A percentile compares a stretch with the other conserved stretches of the same genome.
Evolutionary conservation across 2,113 vertebrate species (phyloP).

Genomic region (Tragelaphus strepsiceros): DNA sequence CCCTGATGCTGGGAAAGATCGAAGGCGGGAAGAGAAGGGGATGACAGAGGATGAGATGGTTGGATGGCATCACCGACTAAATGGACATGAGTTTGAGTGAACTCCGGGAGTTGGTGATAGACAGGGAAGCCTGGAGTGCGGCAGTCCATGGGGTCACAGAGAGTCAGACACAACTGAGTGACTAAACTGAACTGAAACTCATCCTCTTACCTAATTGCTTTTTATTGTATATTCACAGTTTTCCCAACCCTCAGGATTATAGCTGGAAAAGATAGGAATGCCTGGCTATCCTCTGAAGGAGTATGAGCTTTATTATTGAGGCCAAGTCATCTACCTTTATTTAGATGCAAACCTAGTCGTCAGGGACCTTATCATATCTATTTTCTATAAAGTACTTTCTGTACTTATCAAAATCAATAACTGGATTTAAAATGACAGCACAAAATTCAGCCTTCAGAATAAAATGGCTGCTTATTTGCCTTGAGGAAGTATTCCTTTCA

Average conservation of each 20-base stretch:
- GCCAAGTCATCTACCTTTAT: neutral
- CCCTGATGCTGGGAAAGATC: neutral
- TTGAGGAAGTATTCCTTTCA: neutral
- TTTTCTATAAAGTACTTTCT: slow-evolving; percentile 8
- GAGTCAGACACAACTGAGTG: neutral
- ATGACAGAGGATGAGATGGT: neutral
- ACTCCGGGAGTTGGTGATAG: neutral
- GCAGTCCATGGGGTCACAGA: neutral
- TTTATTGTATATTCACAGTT: neutral
- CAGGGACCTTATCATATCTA: neutral
- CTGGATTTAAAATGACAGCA: slow-evolving; percentile 1
- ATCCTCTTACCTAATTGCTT: neutral
- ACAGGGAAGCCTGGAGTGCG: fast-evolving
- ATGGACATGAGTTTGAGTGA: neutral
- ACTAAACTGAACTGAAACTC: neutral
- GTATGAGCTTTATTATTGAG: neutral
- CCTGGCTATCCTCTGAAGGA: neutral
- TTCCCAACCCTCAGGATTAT: neutral
- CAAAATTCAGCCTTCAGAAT: slow-evolving; percentile 30
- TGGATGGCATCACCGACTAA: neutral
- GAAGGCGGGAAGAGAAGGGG: neutral
- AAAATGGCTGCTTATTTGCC: neutral
- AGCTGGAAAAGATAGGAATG: neutral
- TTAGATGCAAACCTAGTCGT: slow-evolving; percentile 3
- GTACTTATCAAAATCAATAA: slow-evolving; percentile 38